phyloP scores from a whole-genome alignment of 2,797 vertebrate genomes.

The Diplodus puntazzo region DNA sequence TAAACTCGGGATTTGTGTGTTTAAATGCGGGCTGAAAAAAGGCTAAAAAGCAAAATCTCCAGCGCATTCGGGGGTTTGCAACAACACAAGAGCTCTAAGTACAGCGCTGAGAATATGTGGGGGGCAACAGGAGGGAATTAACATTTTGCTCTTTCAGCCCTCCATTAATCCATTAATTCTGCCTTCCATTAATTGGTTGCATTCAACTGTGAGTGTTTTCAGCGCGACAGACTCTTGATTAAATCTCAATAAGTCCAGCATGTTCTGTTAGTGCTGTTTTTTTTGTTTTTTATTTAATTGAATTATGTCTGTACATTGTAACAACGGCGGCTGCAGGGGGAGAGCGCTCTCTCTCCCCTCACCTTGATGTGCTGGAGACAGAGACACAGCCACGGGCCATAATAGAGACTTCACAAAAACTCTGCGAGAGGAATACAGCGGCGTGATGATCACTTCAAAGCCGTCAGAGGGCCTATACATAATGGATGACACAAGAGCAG shows the following conservation, averaged over 20 bases:
- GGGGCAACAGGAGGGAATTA: slow-evolving; percentile 52
- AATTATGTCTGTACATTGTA: slow-evolving; percentile 62
- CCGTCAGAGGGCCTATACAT: slow-evolving; percentile 67
- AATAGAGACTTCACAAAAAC: slow-evolving; percentile 74
- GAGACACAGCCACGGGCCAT: slow-evolving; percentile 70
- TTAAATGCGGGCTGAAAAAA: slow-evolving; percentile 32
- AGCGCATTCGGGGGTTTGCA: slow-evolving; percentile 46
- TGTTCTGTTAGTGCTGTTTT: slow-evolving; percentile 42
- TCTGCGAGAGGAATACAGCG: slow-evolving; percentile 62
- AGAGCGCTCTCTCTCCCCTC: slow-evolving; percentile 41
- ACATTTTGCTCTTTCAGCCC: slow-evolving; percentile 63
- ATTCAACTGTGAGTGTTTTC: slow-evolving; percentile 54
- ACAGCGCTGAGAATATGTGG: slow-evolving; percentile 31
- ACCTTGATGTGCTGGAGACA: slow-evolving; percentile 73
- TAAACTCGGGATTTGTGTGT: slow-evolving; percentile 7
- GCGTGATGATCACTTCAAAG: slow-evolving; percentile 76
- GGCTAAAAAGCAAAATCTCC: slow-evolving; percentile 32
- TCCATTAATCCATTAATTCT: slow-evolving; percentile 69
- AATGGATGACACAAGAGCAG: slow-evolving; percentile 74
- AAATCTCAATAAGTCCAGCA: slow-evolving; percentile 61
- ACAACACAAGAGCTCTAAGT: slow-evolving; percentile 40
- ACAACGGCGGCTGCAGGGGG: slow-evolving; percentile 39
- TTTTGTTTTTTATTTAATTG: slow-evolving; percentile 64
- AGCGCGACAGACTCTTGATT: slow-evolving; percentile 54
- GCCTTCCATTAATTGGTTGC: slow-evolving; percentile 63